Percentiles rank a stretch among this genome's conserved stretches.
Conservation (phyloP, 1,140 invertebrate genomes). For the Cotesia vestalis region DNA sequence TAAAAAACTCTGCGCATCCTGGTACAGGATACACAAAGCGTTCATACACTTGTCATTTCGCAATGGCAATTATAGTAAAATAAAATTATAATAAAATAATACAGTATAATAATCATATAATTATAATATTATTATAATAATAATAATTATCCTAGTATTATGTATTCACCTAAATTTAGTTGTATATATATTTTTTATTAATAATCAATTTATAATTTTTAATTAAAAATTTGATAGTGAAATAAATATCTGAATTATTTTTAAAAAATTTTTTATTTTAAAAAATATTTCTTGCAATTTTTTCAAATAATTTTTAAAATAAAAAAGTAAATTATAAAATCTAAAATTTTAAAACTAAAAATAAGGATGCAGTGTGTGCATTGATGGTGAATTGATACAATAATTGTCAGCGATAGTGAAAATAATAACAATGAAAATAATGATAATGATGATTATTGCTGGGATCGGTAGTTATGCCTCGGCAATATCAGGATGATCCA, state of each 20-base stretch:
- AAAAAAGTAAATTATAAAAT: too few relatives aligned
- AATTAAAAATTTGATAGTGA: background rate
- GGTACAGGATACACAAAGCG: conserved; percentile 30
- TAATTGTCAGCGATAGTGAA: background rate
- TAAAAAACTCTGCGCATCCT: conserved; percentile 37
- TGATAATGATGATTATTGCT: background rate
- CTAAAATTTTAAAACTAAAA: too few relatives aligned
- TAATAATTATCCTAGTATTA: conserved; percentile 57
- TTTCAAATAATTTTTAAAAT: too few relatives aligned
- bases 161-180: conserved; percentile 48
- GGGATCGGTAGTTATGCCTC: background rate
- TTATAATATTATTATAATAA: conserved; percentile 42
- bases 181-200: conserved; percentile 46
- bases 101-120: conserved; percentile 41
- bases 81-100: conserved; percentile 44
- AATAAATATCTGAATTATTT: background rate
- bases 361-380: too few relatives aligned
- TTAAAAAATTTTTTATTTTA: too few relatives aligned
- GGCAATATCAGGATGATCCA: conserved; percentile 4
- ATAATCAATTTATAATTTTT: conserved; percentile 25
- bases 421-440: background rate
- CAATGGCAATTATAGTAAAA: conserved; percentile 47
- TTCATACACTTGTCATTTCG: conserved; percentile 44
- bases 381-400: background rate
- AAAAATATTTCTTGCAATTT: background rate